Evolutionary conservation across 2,113 vertebrate species (phyloP).

Genomic region (Hydrolagus affinis): DNA sequence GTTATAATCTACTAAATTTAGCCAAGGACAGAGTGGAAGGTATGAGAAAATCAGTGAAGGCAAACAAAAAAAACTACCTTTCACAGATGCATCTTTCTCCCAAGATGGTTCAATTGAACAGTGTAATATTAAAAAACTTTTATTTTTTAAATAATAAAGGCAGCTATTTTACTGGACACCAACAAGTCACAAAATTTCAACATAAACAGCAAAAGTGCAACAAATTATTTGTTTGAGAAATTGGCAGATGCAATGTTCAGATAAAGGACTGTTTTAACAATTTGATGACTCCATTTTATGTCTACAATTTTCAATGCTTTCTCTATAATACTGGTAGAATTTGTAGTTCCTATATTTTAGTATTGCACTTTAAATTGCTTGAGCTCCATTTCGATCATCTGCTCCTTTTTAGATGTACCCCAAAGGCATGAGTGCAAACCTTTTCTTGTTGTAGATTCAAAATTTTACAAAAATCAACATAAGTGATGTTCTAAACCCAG

Average conservation of each 20-base stretch:
- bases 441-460: neutral
- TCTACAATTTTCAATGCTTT: neutral
- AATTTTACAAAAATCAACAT: neutral
- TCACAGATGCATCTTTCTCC: neutral
- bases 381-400: neutral
- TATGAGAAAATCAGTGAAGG: neutral
- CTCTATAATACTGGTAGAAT: neutral
- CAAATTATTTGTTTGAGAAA: neutral
- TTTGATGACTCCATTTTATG: neutral
- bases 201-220: neutral
- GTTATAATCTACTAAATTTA: neutral
- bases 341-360: neutral
- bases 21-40: neutral
- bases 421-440: no score
- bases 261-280: neutral
- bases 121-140: neutral
- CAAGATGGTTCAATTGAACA: neutral
- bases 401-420: neutral
- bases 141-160: neutral
- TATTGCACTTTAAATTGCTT: constrained; percentile 20
- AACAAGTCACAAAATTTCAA: neutral
- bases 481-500: no score
- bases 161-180: neutral
- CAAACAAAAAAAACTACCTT: neutral
- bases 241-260: neutral